These are phyloP conservation scores for Glyphotaelius pellucidus DNA, from an alignment of 2,888 invertebrate genomes.

Conservation along the genomic window DNA sequence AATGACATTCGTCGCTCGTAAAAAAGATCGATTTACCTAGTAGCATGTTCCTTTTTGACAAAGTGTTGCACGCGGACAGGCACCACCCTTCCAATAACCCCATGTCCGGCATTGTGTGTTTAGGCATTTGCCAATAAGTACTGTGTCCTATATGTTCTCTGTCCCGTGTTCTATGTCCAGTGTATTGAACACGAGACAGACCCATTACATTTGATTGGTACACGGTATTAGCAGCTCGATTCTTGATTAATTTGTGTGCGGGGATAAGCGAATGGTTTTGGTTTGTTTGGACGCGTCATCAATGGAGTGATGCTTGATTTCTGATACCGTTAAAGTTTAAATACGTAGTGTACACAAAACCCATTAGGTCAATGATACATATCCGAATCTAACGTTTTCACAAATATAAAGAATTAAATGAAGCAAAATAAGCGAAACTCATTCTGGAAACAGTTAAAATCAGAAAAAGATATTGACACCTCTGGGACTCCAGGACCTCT, in stretches of 20 bases:
- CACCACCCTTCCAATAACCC: not conserved
- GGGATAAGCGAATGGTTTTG: not conserved
- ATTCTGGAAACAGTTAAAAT: too few relatives aligned
- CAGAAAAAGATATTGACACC: too few relatives aligned
- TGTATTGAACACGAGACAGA: not conserved
- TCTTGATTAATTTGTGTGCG: conserved; percentile 34
- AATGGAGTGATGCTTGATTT: not conserved
- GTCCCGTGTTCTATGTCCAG: not conserved
- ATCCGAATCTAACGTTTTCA: too few relatives aligned
- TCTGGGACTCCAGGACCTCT: too few relatives aligned
- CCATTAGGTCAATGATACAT: too few relatives aligned
- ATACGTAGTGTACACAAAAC: too few relatives aligned
- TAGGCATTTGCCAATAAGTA: conserved; percentile 7
- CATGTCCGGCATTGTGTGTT: conserved; percentile 8
- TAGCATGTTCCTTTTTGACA: not conserved
- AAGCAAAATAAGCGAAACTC: too few relatives aligned
- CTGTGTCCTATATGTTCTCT: conserved; percentile 7
- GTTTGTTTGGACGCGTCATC: not conserved
- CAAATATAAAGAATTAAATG: too few relatives aligned
- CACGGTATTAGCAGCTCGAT: conserved; percentile 5
- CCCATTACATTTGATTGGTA: conserved; percentile 39
- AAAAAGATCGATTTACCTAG: not conserved
- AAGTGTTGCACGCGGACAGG: not conserved
- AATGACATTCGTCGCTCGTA: not conserved
- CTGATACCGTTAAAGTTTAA: not conserved